phyloP scores from a whole-genome alignment of 1,140 invertebrate species.

The Cotesia chilonis region DNA sequence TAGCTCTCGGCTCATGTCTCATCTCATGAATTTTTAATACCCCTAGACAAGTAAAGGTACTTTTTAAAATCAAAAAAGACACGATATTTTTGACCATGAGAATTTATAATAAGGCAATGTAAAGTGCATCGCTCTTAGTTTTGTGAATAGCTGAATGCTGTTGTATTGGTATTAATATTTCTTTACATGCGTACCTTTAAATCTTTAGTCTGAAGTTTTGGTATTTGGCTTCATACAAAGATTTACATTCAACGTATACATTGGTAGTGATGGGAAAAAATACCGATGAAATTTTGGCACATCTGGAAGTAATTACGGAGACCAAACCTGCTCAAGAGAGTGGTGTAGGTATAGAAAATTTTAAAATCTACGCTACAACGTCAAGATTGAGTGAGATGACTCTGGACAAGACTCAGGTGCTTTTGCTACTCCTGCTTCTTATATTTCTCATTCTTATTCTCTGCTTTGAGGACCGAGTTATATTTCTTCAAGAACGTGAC shows the following conservation, averaged over 20 bases:
- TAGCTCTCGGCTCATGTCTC: neutral
- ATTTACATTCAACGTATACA: neutral
- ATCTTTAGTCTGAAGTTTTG: too few relatives aligned
- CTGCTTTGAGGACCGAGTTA: too few relatives aligned
- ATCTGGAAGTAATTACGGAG: slow-evolving; percentile 49
- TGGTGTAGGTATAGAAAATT: too few relatives aligned
- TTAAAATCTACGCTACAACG: too few relatives aligned
- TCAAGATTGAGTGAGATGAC: neutral
- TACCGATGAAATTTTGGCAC: slow-evolving; percentile 27
- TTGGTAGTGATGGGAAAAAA: slow-evolving; percentile 51
- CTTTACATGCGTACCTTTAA: too few relatives aligned
- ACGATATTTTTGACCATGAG: too few relatives aligned
- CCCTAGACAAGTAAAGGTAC: neutral
- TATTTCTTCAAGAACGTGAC: too few relatives aligned
- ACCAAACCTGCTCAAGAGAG: neutral
- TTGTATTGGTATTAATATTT: too few relatives aligned
- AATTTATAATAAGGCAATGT: too few relatives aligned
- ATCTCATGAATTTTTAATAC: neutral
- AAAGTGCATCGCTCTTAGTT: neutral
- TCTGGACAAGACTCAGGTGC: slow-evolving; percentile 20
- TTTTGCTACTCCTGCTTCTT: slow-evolving; percentile 2
- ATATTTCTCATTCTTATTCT: neutral
- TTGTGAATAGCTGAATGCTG: neutral
- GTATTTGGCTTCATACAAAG: too few relatives aligned
- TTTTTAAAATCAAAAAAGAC: neutral